A percentile compares a stretch with the other conserved stretches of the same genome.
Conservation (phyloP, 2,888 invertebrate species). For the Pterobdella sp. region DNA sequence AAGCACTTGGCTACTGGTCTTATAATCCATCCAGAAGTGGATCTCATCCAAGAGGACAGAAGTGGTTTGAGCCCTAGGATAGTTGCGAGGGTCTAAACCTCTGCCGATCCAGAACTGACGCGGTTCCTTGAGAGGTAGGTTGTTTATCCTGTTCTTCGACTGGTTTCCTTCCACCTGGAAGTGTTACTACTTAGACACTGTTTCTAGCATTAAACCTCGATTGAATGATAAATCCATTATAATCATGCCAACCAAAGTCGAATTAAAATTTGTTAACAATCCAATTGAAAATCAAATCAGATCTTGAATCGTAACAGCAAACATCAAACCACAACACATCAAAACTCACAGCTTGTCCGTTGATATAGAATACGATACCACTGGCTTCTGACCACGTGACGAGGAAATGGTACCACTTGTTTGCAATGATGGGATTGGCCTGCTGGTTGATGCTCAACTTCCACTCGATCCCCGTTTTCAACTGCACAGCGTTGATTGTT, state of each 20-base stretch:
- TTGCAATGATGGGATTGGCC: not conserved
- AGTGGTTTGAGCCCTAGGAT: constrained; percentile 36
- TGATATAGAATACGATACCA: constrained; percentile 44
- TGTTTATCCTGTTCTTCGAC: not conserved
- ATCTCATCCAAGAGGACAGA: constrained; percentile 45
- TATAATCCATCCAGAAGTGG: constrained; percentile 44
- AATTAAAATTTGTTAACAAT: too few species aligned
- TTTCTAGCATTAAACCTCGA: too few species aligned
- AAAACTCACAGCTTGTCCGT: constrained; percentile 41
- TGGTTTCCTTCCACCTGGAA: constrained; percentile 9
- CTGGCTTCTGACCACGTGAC: constrained; percentile 43
- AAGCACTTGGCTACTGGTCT: constrained; percentile 40
- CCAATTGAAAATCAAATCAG: too few species aligned
- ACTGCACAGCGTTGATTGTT: not conserved
- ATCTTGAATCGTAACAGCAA: too few species aligned
- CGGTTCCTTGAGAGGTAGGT: constrained; percentile 8
- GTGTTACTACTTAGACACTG: too few species aligned
- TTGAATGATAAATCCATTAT: too few species aligned
- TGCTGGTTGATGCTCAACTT: constrained; percentile 31
- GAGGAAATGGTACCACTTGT: constrained; percentile 47
- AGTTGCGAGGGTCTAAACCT: constrained; percentile 39
- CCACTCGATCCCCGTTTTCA: constrained; percentile 44
- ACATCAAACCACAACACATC: too few species aligned
- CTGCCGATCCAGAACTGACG: constrained; percentile 44
- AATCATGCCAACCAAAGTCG: too few species aligned